A percentile compares a stretch with the other conserved stretches of the same genome.
These are phyloP conservation scores for Teleogryllus oceanicus DNA, from an alignment of 2,888 invertebrate species.

Conservation along the genomic window DNA sequence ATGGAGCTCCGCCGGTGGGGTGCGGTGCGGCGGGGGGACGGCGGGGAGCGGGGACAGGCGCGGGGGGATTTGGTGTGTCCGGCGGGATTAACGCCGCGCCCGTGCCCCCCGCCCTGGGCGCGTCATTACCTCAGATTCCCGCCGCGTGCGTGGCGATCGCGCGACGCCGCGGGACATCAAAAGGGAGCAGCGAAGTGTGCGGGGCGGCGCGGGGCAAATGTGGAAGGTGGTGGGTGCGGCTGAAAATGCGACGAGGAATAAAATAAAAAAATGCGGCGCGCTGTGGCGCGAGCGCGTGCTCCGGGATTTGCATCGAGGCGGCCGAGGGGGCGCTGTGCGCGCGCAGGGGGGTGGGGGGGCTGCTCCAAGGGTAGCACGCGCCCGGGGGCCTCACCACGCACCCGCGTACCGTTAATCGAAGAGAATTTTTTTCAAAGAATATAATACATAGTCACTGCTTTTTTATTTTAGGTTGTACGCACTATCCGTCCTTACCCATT, in stretches of 20 bases:
- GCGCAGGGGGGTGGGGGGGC: neutral
- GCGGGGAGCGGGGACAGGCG: neutral
- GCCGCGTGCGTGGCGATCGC: neutral
- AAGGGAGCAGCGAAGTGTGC: neutral
- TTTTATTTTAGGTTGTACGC: too few relatives aligned
- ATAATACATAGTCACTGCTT: too few relatives aligned
- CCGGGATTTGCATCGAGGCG: neutral
- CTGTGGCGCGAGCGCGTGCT: neutral
- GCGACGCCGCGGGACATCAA: neutral
- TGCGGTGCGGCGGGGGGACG: neutral
- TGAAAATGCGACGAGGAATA: neutral
- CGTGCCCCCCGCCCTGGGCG: neutral
- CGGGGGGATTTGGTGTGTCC: neutral
- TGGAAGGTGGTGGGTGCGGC: neutral
- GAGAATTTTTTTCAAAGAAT: too few relatives aligned
- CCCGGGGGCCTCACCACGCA: accelerated
- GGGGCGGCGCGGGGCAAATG: neutral
- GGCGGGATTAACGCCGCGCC: neutral
- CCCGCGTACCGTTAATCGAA: too few relatives aligned
- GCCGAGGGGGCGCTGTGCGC: neutral
- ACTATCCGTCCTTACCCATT: too few relatives aligned
- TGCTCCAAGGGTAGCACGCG: neutral
- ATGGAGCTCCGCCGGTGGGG: neutral
- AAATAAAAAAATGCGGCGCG: neutral
- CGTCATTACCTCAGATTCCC: neutral